These are phyloP conservation scores for Eucriotettix oculatus DNA, from an alignment of 2,888 invertebrate species.

Conservation along the genomic window DNA sequence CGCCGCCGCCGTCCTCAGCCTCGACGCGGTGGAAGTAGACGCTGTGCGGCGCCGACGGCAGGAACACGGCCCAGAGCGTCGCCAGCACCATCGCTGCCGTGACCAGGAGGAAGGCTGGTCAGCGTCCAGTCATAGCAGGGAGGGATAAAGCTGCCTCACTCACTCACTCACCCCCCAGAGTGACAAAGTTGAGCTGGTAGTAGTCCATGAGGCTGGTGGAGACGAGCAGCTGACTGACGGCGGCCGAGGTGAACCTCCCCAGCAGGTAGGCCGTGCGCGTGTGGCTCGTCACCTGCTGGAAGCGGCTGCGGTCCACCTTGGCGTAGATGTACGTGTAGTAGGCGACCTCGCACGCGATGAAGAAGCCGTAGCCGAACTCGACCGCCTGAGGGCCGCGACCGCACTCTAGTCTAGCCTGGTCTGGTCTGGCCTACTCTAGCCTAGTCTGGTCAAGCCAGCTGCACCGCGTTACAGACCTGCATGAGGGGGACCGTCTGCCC, in stretches of 20 bases:
- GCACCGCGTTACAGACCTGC: no score
- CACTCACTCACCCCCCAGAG: conserved; percentile 46
- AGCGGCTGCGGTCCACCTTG: conserved; percentile 62
- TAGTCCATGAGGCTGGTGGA: conserved; percentile 50
- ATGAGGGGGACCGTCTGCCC: conserved; percentile 50
- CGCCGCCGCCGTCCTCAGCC: no score
- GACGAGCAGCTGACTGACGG: conserved; percentile 55
- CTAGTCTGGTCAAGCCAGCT: no score
- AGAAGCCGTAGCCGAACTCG: conserved; percentile 67
- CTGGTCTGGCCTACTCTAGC: no score
- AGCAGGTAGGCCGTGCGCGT: conserved; percentile 65
- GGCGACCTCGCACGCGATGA: conserved; percentile 79
- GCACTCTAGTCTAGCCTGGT: no score
- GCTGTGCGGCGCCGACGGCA: conserved; percentile 29
- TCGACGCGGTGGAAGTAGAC: conserved; percentile 24
- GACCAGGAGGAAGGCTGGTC: no score
- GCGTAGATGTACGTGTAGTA: conserved; percentile 90
- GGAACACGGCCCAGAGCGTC: conserved; percentile 51
- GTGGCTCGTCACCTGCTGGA: conserved; percentile 70
- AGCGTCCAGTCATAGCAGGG: no score
- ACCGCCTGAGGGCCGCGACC: conserved; percentile 24
- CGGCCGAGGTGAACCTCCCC: conserved; percentile 62
- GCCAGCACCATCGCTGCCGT: conserved; percentile 55
- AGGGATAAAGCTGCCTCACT: no score
- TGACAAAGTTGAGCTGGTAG: conserved; percentile 62